A percentile compares a stretch with the other conserved stretches of the same genome.
Conservation (phyloP, 2,888 invertebrate genomes). For the Microdon myrmicae region DNA sequence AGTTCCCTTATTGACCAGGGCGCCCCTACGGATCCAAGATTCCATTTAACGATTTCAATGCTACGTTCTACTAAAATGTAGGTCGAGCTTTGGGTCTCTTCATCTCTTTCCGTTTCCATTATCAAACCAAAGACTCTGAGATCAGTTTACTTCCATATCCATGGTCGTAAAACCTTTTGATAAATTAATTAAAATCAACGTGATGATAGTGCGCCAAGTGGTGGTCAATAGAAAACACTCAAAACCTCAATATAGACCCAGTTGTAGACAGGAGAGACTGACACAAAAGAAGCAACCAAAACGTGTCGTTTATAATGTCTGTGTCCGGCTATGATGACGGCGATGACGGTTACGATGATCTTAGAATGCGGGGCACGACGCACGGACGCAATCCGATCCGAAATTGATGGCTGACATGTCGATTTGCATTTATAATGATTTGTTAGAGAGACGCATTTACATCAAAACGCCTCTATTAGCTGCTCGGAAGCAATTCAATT, state of each 20-base stretch:
- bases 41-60: too few relatives aligned
- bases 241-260: too few relatives aligned
- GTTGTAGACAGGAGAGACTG: background rate
- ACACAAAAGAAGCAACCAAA: constrained; percentile 10
- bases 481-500: constrained; percentile 45
- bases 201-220: constrained; percentile 24
- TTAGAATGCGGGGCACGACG: background rate
- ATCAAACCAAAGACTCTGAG: constrained; percentile 17
- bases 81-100: constrained; percentile 25
- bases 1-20: too few relatives aligned
- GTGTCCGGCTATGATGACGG: constrained; percentile 16
- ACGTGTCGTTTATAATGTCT: constrained; percentile 48
- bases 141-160: constrained; percentile 9
- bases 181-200: constrained; percentile 62
- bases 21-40: too few relatives aligned
- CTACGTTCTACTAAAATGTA: constrained; percentile 33
- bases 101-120: background rate
- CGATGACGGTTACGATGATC: background rate
- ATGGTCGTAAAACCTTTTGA: constrained; percentile 58
- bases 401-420: constrained; percentile 45
- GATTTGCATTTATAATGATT: constrained; percentile 53
- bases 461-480: constrained; percentile 50
- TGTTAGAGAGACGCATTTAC: constrained; percentile 46
- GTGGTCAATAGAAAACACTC: constrained; percentile 2
- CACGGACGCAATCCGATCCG: constrained; percentile 19